These are phyloP conservation scores for Falco berigora DNA, from an alignment of 2,797 vertebrate species.

Conservation along the genomic window DNA sequence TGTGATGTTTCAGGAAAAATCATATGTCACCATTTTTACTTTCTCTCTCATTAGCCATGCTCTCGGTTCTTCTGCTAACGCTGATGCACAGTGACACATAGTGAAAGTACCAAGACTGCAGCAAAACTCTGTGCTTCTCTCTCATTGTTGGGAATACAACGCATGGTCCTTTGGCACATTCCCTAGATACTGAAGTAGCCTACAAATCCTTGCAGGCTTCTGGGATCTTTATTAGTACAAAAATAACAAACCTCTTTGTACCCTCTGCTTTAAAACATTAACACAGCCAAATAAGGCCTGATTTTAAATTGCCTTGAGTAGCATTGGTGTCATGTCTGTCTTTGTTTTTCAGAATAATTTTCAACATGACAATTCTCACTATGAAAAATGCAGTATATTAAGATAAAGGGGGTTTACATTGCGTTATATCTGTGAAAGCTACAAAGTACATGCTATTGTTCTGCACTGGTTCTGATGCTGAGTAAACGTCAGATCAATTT, in stretches of 20 bases:
- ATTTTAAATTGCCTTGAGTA: not conserved
- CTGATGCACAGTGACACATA: slow-evolving; percentile 46
- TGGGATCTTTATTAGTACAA: not conserved
- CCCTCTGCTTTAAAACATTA: not conserved
- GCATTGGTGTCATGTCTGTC: not conserved
- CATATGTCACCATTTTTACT: not conserved
- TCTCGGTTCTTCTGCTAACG: slow-evolving; percentile 38
- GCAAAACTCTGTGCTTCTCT: not conserved
- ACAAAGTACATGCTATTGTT: not conserved
- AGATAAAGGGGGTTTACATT: not conserved
- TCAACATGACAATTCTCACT: not conserved
- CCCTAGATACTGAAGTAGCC: not conserved
- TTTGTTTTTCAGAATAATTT: not conserved
- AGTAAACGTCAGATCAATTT: not conserved
- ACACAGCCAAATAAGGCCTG: not conserved
- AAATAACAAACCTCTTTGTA: not conserved
- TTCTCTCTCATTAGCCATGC: slow-evolving; percentile 42
- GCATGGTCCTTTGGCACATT: not conserved
- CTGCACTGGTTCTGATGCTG: not conserved
- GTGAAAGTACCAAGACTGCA: slow-evolving; percentile 43
- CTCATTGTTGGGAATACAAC: not conserved
- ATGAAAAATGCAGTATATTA: not conserved
- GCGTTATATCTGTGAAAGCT: not conserved
- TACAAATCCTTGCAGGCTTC: not conserved
- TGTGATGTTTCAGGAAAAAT: slow-evolving; percentile 53